Conservation (phyloP, 2,113 vertebrate species). For the Megaceryle maxima region DNA sequence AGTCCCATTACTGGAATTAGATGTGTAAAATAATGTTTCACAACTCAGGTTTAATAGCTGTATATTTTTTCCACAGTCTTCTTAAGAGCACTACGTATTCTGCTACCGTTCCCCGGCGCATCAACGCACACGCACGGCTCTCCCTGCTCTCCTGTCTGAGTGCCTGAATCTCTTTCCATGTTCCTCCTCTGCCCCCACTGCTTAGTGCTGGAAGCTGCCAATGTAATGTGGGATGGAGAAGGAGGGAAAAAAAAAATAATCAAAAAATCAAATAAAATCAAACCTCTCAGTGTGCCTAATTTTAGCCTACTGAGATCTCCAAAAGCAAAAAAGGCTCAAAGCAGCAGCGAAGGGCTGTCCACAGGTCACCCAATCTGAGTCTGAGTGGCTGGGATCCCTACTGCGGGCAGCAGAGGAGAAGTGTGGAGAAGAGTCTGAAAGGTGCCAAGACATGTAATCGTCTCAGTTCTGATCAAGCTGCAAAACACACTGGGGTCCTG, state of each 20-base stretch:
- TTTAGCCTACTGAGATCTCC: slow-evolving; percentile 54
- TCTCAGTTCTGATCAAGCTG: slow-evolving; percentile 70
- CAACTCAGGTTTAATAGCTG: not conserved
- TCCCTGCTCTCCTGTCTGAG: not conserved
- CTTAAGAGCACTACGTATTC: not conserved
- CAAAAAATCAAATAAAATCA: not conserved
- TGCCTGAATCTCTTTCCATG: slow-evolving; percentile 60
- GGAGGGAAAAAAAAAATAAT: not conserved
- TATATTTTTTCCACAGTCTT: not conserved
- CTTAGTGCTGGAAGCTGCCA: slow-evolving; percentile 57
- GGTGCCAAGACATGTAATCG: slow-evolving; percentile 70
- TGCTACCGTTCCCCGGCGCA: rapidly evolving
- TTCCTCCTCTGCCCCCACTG: slow-evolving; percentile 61
- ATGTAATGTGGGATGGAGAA: slow-evolving; percentile 28
- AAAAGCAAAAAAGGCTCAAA: slow-evolving; percentile 56
- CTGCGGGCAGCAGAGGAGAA: slow-evolving; percentile 64
- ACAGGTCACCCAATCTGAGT: slow-evolving; percentile 51
- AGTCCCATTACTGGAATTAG: not conserved
- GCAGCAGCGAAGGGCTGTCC: slow-evolving; percentile 57
- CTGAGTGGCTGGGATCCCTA: slow-evolving; percentile 45
- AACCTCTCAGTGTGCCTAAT: slow-evolving; percentile 64
- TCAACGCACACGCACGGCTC: not conserved
- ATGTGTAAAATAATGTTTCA: not conserved
- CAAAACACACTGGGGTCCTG: slow-evolving; percentile 61
- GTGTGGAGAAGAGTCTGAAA: slow-evolving; percentile 68